Evolutionary conservation across 2,888 invertebrate species (phyloP), one percentile per base, ranked within the genome.

Genomic region (Leptinotarsa juncta): DNA sequence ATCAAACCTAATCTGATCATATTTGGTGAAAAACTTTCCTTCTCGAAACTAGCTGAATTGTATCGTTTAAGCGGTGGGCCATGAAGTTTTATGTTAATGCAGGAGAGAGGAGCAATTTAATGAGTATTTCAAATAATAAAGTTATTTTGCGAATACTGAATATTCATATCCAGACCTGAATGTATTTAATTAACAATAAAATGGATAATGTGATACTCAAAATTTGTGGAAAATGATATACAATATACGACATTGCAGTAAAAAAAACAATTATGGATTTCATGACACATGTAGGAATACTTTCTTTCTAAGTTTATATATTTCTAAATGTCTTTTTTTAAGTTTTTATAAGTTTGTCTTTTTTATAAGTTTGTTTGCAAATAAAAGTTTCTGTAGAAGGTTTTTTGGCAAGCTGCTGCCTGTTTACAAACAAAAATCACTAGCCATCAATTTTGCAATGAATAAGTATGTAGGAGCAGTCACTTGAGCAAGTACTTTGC

Each of bases 1-100:
- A 32, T 32, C 32, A 62, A 32, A 62, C 62, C 32, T 62, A 15
- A 10, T 62, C 62, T n/a, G 62, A n/a, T 62, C 12, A 62, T 42
- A n/a, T 62, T n/a, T 42, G 5, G 10, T 42, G 62, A 16, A 32
- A 32, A 62, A 62, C 32, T 62, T 62, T 62, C 62, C 42, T 32
- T 62, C 62, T 62, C 42, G 10, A 62, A 62, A 62, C 26, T 32
- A 10, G 32, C 62, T 62, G 62, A 62, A 62, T 32, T 65, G 42
- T 62, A 69, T 67, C 69, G 12, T 23, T 42, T 15, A 20, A 15
- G 51, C 60, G 15, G 16, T 65, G 42, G 53, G 4, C 53, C 68
- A 42, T 14, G 16, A 53, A 69, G 69, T 65, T 16, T 55, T 65
- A 65, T 73, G 68, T 16, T 42, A 53, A 68, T 53, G 26, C 32